phyloP scores from a whole-genome alignment of 2,797 vertebrate genomes.

The Melopsittacus undulatus region DNA sequence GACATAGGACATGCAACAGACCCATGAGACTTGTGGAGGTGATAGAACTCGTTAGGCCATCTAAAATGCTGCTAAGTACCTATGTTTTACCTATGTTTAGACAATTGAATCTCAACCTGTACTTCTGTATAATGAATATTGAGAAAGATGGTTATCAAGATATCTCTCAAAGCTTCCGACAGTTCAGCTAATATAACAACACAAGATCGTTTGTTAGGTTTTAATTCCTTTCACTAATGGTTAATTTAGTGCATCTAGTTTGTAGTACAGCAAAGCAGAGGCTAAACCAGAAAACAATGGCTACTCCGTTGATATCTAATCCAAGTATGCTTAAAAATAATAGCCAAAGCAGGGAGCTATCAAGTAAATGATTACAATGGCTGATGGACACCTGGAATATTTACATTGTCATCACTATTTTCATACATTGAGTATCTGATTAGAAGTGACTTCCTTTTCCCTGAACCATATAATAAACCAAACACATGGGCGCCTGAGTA shows the following conservation, averaged over 20 bases:
- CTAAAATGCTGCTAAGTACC: not conserved
- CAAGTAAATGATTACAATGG: not conserved
- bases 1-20: accelerated
- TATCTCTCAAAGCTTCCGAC: not conserved
- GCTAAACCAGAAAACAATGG: not conserved
- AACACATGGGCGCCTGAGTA: not conserved
- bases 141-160: not conserved
- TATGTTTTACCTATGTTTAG: not conserved
- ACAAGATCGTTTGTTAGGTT: not conserved
- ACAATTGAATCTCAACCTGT: not conserved
- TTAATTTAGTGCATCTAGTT: not conserved
- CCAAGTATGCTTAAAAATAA: not conserved
- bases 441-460: not conserved
- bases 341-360: not conserved
- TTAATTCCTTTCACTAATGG: not conserved
- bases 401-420: not conserved
- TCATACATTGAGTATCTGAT: not conserved
- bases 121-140: not conserved
- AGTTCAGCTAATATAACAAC: not conserved
- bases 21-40: not conserved
- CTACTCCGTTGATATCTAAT: not conserved
- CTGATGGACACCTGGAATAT: not conserved
- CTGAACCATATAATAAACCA: accelerated
- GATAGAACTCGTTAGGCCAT: not conserved
- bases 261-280: not conserved